These are phyloP conservation scores for Stigmatopora argus DNA, from an alignment of 2,113 vertebrate genomes.

Conservation along the genomic window DNA sequence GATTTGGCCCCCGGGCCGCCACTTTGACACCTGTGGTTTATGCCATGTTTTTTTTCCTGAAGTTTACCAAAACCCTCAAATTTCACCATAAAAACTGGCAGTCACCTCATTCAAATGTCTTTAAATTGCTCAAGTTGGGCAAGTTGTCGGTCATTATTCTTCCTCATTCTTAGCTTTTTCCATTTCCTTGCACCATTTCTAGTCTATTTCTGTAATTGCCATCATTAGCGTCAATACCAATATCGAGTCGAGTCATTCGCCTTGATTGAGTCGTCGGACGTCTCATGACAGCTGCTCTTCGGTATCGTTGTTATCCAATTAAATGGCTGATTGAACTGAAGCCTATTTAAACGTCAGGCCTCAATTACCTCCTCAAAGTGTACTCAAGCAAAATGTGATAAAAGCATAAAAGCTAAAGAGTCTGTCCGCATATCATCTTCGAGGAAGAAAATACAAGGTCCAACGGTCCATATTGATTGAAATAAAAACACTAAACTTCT, in stretches of 20 bases:
- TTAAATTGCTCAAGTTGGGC: background rate
- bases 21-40: too few relatives aligned
- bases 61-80: background rate
- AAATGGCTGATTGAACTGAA: constrained; percentile 36
- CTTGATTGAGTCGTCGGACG: constrained; percentile 11
- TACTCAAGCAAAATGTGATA: background rate
- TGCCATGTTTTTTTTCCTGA: too few relatives aligned
- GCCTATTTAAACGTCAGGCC: constrained; percentile 3
- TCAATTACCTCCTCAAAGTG: constrained; percentile 10
- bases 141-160: background rate
- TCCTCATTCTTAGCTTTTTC: background rate
- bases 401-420: constrained; percentile 1
- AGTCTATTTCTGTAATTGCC: background rate
- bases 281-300: constrained; percentile 21
- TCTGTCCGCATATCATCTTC: background rate
- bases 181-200: background rate
- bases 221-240: background rate
- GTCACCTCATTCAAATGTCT: background rate
- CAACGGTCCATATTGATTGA: background rate
- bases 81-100: background rate
- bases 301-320: constrained; percentile 33
- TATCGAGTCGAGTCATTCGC: background rate
- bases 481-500: background rate
- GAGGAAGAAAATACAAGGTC: background rate
- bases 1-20: too few relatives aligned